Percentiles rank a stretch among this genome's conserved stretches.
Evolutionary conservation across 2,113 vertebrate species (phyloP).

Genomic region (Erpornis zantholeuca): DNA sequence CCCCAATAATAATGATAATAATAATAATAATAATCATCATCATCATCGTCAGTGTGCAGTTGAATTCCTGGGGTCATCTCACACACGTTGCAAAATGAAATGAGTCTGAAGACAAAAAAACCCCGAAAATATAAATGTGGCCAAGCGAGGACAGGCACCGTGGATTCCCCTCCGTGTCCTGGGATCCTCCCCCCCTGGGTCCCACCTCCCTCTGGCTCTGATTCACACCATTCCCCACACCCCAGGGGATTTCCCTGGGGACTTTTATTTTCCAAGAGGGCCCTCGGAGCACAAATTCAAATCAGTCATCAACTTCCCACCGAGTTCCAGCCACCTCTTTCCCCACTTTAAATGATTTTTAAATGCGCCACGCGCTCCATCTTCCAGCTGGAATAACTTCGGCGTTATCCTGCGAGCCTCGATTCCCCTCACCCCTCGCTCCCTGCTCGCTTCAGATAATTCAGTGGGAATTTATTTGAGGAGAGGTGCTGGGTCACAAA

Average conservation of each 20-base stretch:
- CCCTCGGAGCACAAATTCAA: not conserved
- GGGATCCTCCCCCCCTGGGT: not conserved
- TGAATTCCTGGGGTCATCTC: not conserved
- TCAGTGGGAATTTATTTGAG: slow-evolving; percentile 41
- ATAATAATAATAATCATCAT: not conserved
- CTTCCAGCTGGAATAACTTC: slow-evolving; percentile 53
- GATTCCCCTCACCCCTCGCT: not conserved
- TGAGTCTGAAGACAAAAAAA: too few species aligned
- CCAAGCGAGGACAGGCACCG: not conserved
- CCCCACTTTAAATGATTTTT: slow-evolving; percentile 46
- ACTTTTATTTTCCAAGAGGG: not conserved
- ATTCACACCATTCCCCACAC: not conserved
- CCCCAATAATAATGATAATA: not conserved
- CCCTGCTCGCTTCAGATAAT: slow-evolving; percentile 39
- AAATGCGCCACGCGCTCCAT: slow-evolving; percentile 33
- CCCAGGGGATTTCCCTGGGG: not conserved
- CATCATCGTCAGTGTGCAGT: not conserved
- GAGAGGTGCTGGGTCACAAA: slow-evolving; percentile 52
- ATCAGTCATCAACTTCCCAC: slow-evolving; percentile 49
- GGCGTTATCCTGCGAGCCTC: slow-evolving; percentile 25
- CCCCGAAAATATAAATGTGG: not conserved
- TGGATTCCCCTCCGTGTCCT: not conserved
- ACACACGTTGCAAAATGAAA: not conserved
- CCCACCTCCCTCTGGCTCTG: not conserved
- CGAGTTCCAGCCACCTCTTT: slow-evolving; percentile 7